These are phyloP conservation scores for Sceloporus tristichus DNA, from an alignment of 2,113 vertebrate species.

Conservation along the genomic window DNA sequence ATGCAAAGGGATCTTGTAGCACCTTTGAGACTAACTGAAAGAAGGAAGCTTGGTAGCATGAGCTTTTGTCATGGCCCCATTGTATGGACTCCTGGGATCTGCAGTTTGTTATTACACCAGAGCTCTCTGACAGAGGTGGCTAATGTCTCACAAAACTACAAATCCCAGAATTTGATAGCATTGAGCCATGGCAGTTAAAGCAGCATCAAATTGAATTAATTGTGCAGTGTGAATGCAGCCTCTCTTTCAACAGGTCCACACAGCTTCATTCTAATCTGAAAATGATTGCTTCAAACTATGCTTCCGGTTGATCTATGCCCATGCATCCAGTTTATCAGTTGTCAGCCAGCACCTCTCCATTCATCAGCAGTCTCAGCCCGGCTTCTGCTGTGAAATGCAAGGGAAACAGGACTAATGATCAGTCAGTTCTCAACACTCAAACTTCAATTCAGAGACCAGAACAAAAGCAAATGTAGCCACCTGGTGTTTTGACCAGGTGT, in stretches of 20 bases:
- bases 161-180: no score
- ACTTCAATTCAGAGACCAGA: conserved; percentile 52
- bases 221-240: no score
- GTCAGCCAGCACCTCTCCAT: conserved; percentile 66
- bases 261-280: conserved; percentile 55
- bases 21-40: no score
- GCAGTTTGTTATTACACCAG: no score
- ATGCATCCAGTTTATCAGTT: conserved; percentile 69
- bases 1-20: no score
- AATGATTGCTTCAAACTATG: conserved; percentile 54
- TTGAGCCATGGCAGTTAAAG: no score
- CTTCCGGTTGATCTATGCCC: conserved; percentile 42
- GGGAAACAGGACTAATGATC: conserved; percentile 71
- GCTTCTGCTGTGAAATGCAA: conserved; percentile 64
- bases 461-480: conserved; percentile 71
- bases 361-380: conserved; percentile 68
- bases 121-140: no score
- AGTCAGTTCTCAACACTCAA: conserved; percentile 66
- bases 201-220: no score
- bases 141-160: no score
- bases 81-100: no score
- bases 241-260: conserved; percentile 69
- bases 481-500: conserved; percentile 69
- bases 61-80: no score
- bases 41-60: no score